phyloP scores from a whole-genome alignment of 2,888 invertebrate genomes.

The Strigamia maritima region DNA sequence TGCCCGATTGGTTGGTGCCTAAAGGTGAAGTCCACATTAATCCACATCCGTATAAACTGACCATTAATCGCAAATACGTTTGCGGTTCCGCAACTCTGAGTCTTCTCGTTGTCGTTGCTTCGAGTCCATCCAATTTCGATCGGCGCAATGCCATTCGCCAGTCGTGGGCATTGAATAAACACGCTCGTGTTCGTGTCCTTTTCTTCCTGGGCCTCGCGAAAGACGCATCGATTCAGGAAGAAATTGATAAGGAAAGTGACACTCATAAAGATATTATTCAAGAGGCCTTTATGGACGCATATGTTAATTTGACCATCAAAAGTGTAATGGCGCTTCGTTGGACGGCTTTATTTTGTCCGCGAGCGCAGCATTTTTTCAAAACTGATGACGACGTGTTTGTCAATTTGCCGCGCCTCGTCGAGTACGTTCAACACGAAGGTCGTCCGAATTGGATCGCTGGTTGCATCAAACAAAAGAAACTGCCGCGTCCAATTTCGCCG shows the following conservation, averaged over 20 bases:
- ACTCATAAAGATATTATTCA: slow-evolving; percentile 74
- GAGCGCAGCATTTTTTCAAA: slow-evolving; percentile 40
- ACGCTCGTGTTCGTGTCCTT: slow-evolving; percentile 49
- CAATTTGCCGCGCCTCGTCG: slow-evolving; percentile 41
- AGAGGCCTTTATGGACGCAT: slow-evolving; percentile 76
- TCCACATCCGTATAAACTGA: slow-evolving; percentile 38
- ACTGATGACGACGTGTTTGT: slow-evolving; percentile 43
- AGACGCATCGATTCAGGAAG: slow-evolving; percentile 51
- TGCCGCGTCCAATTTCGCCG: slow-evolving; percentile 43
- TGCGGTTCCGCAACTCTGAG: slow-evolving; percentile 11
- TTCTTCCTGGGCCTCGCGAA: slow-evolving; percentile 62
- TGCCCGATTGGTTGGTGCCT: slow-evolving; percentile 28
- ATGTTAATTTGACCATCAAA: slow-evolving; percentile 81
- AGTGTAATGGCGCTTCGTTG: slow-evolving; percentile 80
- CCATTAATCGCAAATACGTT: slow-evolving; percentile 14
- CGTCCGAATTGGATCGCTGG: slow-evolving; percentile 42
- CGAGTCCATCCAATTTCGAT: slow-evolving; percentile 57
- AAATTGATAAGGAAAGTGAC: slow-evolving; percentile 65
- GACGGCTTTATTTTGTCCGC: slow-evolving; percentile 65
- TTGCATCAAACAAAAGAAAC: slow-evolving; percentile 45
- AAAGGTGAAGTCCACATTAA: slow-evolving; percentile 24
- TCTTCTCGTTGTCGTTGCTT: slow-evolving; percentile 40
- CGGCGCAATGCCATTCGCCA: slow-evolving; percentile 66
- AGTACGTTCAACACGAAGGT: slow-evolving; percentile 37
- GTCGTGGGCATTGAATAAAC: slow-evolving; percentile 61